phyloP scores from a whole-genome alignment of 2,797 vertebrate species.

The Molossus molossus region DNA sequence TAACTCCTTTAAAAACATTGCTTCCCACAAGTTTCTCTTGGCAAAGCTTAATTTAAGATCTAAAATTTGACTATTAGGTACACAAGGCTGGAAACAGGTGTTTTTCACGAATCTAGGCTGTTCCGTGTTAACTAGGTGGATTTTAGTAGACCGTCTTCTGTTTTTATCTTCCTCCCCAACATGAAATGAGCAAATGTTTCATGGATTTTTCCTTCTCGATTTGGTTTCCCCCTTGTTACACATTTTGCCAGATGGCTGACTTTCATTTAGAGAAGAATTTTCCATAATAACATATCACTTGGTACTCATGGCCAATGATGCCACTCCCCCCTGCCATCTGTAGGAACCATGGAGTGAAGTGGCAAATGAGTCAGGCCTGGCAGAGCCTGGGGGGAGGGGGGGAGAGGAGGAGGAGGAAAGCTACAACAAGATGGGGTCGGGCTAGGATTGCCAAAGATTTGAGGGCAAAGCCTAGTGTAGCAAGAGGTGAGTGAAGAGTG shows the following conservation, averaged over 20 bases:
- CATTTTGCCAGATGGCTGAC: conserved; percentile 79
- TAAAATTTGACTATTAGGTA: not conserved
- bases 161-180: conserved; percentile 60
- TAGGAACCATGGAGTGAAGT: conserved; percentile 59
- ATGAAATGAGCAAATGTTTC: conserved; percentile 76
- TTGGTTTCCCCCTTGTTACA: conserved; percentile 74
- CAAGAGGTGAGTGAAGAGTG: not conserved
- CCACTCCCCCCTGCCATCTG: conserved; percentile 72
- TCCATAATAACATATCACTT: conserved; percentile 76
- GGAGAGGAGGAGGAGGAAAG: not conserved
- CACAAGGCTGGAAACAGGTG: not conserved
- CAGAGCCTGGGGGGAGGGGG: not conserved
- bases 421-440: not conserved
- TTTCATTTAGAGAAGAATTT: conserved; percentile 79
- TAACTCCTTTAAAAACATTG: conserved; percentile 25
- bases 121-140: not conserved
- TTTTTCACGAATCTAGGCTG: not conserved
- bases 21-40: conserved; percentile 12
- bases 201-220: conserved; percentile 65
- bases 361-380: conserved; percentile 66
- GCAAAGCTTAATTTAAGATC: not conserved
- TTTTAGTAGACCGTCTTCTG: conserved; percentile 10
- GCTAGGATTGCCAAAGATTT: not conserved
- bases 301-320: conserved; percentile 64
- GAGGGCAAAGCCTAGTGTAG: not conserved